These are phyloP conservation scores for Gallinago stenura DNA, from an alignment of 2,797 vertebrate species.

Conservation along the genomic window DNA sequence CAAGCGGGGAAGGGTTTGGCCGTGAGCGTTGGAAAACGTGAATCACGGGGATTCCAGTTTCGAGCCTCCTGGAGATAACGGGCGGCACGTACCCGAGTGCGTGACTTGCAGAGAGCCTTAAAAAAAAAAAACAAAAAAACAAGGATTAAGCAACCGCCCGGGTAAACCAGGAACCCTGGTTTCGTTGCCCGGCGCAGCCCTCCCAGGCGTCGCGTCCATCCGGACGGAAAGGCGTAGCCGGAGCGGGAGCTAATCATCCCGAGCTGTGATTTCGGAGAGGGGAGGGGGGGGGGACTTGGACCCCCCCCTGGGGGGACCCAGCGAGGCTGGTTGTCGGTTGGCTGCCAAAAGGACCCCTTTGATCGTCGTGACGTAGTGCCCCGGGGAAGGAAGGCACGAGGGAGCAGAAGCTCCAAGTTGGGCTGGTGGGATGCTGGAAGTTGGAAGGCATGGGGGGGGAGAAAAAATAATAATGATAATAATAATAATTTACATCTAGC, in stretches of 20 bases:
- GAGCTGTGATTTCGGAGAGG: neutral
- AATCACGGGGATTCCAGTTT: constrained; percentile 63
- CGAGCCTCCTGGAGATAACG: constrained; percentile 60
- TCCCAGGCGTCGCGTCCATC: constrained; percentile 14
- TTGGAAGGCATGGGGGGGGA: rapidly evolving
- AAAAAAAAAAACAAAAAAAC: neutral
- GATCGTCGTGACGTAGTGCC: neutral
- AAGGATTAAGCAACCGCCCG: too few relatives aligned
- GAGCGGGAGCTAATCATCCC: neutral
- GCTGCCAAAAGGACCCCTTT: neutral
- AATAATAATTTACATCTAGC: neutral
- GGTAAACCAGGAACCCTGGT: neutral
- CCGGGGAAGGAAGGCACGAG: too few relatives aligned
- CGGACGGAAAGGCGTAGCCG: constrained; percentile 19
- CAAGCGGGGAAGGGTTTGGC: neutral
- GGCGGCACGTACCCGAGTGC: constrained; percentile 47
- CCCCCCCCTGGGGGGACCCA: too few relatives aligned
- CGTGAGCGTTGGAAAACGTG: constrained; percentile 56
- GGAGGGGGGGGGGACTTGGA: too few relatives aligned
- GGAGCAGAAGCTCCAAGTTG: rapidly evolving
- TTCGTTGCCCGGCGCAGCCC: neutral
- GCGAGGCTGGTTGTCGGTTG: neutral
- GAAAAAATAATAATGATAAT: neutral
- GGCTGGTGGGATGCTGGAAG: neutral
- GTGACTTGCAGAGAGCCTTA: constrained; percentile 49